Evolutionary conservation across 2,888 invertebrate genomes (phyloP).

Genomic region (Entomobrya multifasciata): DNA sequence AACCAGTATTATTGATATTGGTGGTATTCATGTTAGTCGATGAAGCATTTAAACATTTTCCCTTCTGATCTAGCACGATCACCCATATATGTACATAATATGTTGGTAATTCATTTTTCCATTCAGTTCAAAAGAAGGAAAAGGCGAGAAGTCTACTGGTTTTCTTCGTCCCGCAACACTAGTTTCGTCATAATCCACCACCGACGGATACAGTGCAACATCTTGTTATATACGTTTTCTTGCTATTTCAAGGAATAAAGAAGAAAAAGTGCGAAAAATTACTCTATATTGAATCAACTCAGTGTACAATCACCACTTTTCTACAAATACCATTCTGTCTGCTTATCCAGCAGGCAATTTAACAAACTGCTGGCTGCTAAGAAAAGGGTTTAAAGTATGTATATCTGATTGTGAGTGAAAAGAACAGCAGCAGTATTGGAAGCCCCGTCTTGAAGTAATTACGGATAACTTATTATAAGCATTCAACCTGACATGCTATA

Average conservation of each 20-base stretch:
- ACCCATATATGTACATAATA: background rate
- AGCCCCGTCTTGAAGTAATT: conserved; percentile 45
- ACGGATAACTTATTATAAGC: conserved; percentile 27
- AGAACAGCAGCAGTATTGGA: background rate
- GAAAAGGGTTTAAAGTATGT: background rate
- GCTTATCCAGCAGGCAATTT: too few species aligned
- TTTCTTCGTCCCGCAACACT: conserved; percentile 36
- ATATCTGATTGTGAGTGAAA: background rate
- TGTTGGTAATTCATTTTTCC: background rate
- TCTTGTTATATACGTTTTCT: conserved; percentile 32
- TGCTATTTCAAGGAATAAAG: background rate
- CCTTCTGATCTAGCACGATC: too few species aligned
- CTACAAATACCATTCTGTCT: too few species aligned
- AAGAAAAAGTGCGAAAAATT: conserved; percentile 5
- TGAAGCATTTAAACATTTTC: too few species aligned
- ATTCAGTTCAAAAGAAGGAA: background rate
- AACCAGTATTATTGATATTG: background rate
- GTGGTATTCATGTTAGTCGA: background rate
- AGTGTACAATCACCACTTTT: too few species aligned
- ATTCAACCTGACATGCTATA: conserved; percentile 47
- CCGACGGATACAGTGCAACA: conserved; percentile 38
- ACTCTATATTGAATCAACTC: too few species aligned
- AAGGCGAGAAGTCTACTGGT: conserved; percentile 6
- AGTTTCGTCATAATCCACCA: conserved; percentile 26
- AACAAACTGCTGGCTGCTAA: too few species aligned